A percentile compares a stretch with the other conserved stretches of the same genome.
Evolutionary conservation across 53 echinoderm and acorn worm species (phyloP).

Genomic region (Zoroaster sp.): DNA sequence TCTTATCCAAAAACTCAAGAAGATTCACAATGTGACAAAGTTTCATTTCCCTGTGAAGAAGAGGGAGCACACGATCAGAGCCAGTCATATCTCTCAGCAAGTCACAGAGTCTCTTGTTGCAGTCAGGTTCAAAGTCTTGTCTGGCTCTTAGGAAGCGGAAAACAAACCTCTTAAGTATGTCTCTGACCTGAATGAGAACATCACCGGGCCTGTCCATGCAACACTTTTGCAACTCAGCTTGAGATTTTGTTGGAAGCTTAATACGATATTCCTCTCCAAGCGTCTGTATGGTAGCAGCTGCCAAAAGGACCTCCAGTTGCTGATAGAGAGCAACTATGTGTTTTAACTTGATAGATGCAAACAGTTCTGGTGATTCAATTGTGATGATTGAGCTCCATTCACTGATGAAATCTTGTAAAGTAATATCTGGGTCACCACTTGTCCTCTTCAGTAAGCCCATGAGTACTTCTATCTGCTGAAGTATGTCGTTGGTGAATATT

Average conservation of each 20-base stretch:
- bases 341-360: slow-evolving; percentile 41
- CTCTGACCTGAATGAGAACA: slow-evolving; percentile 2
- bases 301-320: slow-evolving; percentile 48
- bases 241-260: slow-evolving; percentile 6
- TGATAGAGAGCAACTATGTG: slow-evolving; percentile 56
- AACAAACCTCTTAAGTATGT: slow-evolving; percentile 47
- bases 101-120: slow-evolving; percentile 19
- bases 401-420: slow-evolving; percentile 36
- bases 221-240: slow-evolving; percentile 20
- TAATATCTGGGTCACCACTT: slow-evolving; percentile 47
- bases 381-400: slow-evolving; percentile 3
- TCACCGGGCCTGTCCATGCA: not conserved
- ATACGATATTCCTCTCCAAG: slow-evolving; percentile 26
- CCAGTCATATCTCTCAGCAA: not conserved
- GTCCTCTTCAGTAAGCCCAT: slow-evolving; percentile 56
- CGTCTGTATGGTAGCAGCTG: slow-evolving; percentile 28
- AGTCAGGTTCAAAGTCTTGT: not conserved
- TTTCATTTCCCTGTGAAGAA: slow-evolving; percentile 20
- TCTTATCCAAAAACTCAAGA: slow-evolving; percentile 49
- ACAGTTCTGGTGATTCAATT: slow-evolving; percentile 23
- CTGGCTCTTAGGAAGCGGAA: slow-evolving; percentile 52
- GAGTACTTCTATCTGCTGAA: slow-evolving; percentile 54
- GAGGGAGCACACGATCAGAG: not conserved
- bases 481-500: slow-evolving; percentile 55
- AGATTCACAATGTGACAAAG: slow-evolving; percentile 48